Base-by-base conservation (phyloP, 1,140 invertebrate species). In the Propsilocerus akamusi region DNA sequence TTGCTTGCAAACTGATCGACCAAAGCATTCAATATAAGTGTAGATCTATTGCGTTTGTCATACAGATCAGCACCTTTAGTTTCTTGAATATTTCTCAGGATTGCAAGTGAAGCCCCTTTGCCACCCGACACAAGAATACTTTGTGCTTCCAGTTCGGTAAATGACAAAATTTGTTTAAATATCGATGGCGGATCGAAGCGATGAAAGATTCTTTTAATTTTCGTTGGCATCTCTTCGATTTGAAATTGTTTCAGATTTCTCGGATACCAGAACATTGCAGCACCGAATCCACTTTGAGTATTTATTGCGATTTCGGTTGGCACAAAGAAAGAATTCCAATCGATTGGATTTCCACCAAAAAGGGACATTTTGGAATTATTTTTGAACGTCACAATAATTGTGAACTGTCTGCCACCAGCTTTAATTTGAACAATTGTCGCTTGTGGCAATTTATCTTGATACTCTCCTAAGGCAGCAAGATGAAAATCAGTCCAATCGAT, bases 401-500 rank as follows among this genome's bases (percentile, higher is more conserved):
- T 52, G 25, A 51, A 58, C 53, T 58, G 34, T 56, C 52, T 22
- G 51, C 52, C 41, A 46, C 46, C 26, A 52, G 49, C 53, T 57
- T 57, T 37, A 24, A 51, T 54, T 37, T 56, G 57, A n/a, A 57
- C 49, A 0, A 53, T 46, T 25, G 59, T 52, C 8, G 54, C 47
- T 30, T 57, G 51, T 5, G 59, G 59, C 17, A 52, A 17, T 46
- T 55, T 26, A 5, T 49, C 37, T 49, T 53, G 49, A 28, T 58
- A 26, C 50, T 54, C 49, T 11, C 54, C 55, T 14, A 57, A 41
- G 22, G 53, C 41, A 47, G 55, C 37, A 22, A 64, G 48, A 46
- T 52, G 47, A 25, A 63, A 52, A 56, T 63, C 58, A 7, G 54
- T 51, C 25, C 49, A 41, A 26, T 52, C 54, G 8, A 66, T 59